These are phyloP conservation scores for Pterophyllum scalare DNA, from an alignment of 2,113 vertebrate genomes.

Conservation along the genomic window DNA sequence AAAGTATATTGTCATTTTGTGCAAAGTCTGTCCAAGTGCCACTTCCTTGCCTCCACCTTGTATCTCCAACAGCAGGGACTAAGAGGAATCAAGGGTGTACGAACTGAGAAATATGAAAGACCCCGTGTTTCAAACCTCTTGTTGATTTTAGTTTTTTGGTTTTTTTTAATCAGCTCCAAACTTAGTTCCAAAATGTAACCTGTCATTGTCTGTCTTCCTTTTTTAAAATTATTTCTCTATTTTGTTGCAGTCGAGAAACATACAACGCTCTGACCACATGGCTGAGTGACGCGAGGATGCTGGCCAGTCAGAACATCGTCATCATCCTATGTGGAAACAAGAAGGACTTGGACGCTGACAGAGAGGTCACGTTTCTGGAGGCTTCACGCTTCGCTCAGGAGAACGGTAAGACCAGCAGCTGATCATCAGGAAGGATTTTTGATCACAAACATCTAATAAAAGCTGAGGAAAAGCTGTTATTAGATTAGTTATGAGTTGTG, in stretches of 20 bases:
- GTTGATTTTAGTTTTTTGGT: background rate
- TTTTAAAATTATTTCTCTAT: background rate
- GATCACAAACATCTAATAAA: background rate
- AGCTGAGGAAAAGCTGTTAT: background rate
- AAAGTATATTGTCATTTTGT: no score
- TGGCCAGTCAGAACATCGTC: conserved; percentile 94
- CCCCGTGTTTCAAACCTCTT: background rate
- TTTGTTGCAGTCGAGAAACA: conserved; percentile 85
- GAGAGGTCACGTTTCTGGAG: conserved; percentile 93
- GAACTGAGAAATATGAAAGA: background rate
- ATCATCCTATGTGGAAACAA: conserved; percentile 95
- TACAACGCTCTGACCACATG: conserved; percentile 93
- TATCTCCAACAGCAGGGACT: no score
- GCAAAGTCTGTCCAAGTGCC: no score
- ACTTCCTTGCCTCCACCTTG: no score
- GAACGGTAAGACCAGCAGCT: conserved; percentile 79
- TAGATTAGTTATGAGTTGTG: background rate
- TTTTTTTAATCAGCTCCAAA: background rate
- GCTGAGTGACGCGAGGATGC: conserved; percentile 90
- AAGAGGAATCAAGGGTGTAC: background rate
- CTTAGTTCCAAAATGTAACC: background rate
- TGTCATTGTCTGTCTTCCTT: background rate
- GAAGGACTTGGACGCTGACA: conserved; percentile 91
- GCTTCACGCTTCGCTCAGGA: conserved; percentile 93
- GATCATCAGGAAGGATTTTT: background rate